A percentile compares a stretch with the other conserved stretches of the same genome.
These are phyloP conservation scores for Drosophila mayri DNA, from an alignment of 1,140 invertebrate genomes.

Conservation along the genomic window DNA sequence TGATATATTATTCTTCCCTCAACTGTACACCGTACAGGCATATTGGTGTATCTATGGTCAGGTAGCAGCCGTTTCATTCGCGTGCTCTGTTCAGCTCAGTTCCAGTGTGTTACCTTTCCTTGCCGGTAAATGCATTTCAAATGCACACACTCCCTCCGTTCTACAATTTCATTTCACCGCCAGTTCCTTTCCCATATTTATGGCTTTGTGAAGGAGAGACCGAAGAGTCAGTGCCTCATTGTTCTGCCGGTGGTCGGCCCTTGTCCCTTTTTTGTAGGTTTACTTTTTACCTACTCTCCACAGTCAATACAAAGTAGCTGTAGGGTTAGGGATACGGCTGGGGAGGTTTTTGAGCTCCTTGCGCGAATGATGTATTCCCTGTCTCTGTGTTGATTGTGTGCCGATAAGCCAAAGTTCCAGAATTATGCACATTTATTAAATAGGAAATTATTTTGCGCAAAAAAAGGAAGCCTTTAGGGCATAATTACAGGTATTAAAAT, in stretches of 20 bases:
- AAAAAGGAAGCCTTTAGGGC: neutral
- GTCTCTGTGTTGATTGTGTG: constrained; percentile 23
- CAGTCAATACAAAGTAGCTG: neutral
- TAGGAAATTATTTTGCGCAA: constrained; percentile 1
- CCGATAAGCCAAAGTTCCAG: constrained; percentile 18
- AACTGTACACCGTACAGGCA: constrained; percentile 19
- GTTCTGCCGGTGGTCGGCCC: constrained; percentile 2
- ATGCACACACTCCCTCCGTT: constrained; percentile 45
- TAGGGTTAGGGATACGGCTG: constrained; percentile 1
- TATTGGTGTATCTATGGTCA: constrained; percentile 29
- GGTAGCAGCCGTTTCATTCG: constrained; percentile 47
- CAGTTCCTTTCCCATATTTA: constrained; percentile 5
- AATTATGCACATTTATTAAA: constrained; percentile 29
- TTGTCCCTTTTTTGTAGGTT: constrained; percentile 24
- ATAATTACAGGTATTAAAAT: constrained; percentile 3
- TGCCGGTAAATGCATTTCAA: constrained; percentile 57
- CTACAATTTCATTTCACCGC: constrained; percentile 36
- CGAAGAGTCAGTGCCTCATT: constrained; percentile 43
- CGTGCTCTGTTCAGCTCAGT: constrained; percentile 30
- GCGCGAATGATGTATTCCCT: constrained; percentile 19
- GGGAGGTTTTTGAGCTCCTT: constrained; percentile 32
- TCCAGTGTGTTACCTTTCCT: constrained; percentile 39
- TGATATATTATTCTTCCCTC: constrained; percentile 19
- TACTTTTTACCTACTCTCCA: constrained; percentile 24
- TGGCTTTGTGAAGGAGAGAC: constrained; percentile 8